A percentile compares a stretch with the other conserved stretches of the same genome.
phyloP scores from a whole-genome alignment of 1,140 invertebrate species.

The Notospermus geniculatus region DNA sequence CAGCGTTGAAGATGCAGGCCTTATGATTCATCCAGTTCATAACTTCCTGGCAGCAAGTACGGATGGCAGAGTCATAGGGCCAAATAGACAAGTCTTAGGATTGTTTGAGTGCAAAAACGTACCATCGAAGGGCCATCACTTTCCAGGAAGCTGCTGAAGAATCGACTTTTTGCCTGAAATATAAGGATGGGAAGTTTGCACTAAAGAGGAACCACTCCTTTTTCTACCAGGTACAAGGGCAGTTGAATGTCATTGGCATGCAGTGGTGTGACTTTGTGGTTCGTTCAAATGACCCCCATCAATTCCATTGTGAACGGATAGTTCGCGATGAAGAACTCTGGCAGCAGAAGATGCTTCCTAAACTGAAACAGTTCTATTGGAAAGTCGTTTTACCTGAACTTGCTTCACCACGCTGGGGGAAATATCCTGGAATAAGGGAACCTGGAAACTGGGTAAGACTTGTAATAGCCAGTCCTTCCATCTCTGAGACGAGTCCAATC shows the following conservation, averaged over 20 bases:
- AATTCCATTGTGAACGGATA: constrained; percentile 21
- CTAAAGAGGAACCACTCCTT: constrained; percentile 23
- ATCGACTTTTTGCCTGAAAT: too few relatives aligned
- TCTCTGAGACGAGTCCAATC: too few relatives aligned
- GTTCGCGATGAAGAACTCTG: constrained; percentile 18
- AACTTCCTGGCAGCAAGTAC: too few relatives aligned
- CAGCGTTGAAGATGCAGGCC: too few relatives aligned
- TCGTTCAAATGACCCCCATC: constrained; percentile 16
- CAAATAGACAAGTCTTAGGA: too few relatives aligned
- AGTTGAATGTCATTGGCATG: constrained; percentile 15
- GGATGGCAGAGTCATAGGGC: too few relatives aligned
- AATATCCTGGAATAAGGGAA: constrained; percentile 20
- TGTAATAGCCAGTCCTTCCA: too few relatives aligned
- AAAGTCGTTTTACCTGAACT: constrained; percentile 20
- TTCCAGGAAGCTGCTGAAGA: too few relatives aligned
- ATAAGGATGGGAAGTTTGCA: background rate
- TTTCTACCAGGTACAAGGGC: constrained; percentile 23
- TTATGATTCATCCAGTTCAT: too few relatives aligned
- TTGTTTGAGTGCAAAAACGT: too few relatives aligned
- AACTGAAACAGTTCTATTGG: constrained; percentile 18
- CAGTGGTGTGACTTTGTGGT: constrained; percentile 23
- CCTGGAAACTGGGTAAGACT: too few relatives aligned
- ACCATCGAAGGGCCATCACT: too few relatives aligned
- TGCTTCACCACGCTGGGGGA: constrained; percentile 12
- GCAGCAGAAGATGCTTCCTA: constrained; percentile 18